Evolutionary conservation across 2,797 vertebrate genomes (phyloP).

Genomic region (Tenualosa ilisha): DNA sequence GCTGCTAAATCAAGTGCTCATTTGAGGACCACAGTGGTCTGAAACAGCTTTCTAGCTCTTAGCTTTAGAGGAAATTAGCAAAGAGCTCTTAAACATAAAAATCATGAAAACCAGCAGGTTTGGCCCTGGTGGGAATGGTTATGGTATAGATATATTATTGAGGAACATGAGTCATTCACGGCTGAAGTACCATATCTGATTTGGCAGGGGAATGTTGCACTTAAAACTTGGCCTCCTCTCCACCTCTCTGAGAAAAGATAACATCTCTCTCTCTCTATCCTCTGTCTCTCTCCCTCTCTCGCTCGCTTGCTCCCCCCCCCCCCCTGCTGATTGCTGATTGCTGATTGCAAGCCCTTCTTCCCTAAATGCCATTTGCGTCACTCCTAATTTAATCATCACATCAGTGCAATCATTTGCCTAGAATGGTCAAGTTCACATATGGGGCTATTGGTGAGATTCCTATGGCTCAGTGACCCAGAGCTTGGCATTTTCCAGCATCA

Average conservation of each 20-base stretch:
- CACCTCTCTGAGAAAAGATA: background rate
- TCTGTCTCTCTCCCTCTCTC: too few species aligned
- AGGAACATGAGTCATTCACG: background rate
- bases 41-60: background rate
- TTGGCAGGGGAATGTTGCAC: background rate
- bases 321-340: too few species aligned
- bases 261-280: background rate
- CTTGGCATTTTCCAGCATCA: background rate
- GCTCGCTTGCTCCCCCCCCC: too few species aligned
- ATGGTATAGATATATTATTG: background rate
- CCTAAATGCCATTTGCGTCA: constrained; percentile 2
- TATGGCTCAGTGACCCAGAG: background rate
- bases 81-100: background rate
- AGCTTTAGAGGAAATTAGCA: background rate
- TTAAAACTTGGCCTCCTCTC: background rate
- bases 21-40: too few species aligned
- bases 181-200: background rate
- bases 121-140: background rate
- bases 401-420: background rate
- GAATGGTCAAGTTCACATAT: background rate
- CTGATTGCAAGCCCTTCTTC: background rate
- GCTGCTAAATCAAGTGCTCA: too few species aligned
- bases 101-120: background rate
- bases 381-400: background rate
- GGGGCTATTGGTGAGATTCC: background rate